Base-by-base conservation (phyloP, 2,888 invertebrate species). In the Melieria crassipennis region DNA sequence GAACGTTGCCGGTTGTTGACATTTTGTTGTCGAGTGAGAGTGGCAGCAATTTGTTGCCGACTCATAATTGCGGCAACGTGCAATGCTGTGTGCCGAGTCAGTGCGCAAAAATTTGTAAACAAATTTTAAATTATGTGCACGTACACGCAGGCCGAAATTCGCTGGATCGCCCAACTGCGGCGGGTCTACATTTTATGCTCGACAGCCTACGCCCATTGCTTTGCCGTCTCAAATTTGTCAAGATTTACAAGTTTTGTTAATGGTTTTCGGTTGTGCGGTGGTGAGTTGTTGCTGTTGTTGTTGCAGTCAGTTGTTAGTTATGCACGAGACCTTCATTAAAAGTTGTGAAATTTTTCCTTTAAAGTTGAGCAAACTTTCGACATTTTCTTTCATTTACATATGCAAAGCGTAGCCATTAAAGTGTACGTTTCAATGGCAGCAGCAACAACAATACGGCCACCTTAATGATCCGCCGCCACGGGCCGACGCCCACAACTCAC, bases 71-170 rank as follows among this genome's bases (percentile, higher is more conserved):
- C 13, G 6, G 52, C 13, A 7, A 7, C 5, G 10, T 52, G 52
- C 6, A 52, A 52, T 4, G 52, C 11, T 30, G 30, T 30, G 30
- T 30, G 30, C 30, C 30, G 30, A 30, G 30, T 30, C 30, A 30
- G 30, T 30, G 30, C 10, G 52, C n/a, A n/a, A 7, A 5, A 52
- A 7, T n/a, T 52, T 52, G n/a, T 7, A 52, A 52, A 52, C 9
- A 7, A 52, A 52, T 52, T 52, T 58, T 56, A 57, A 13, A 60
- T 67, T 67, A 58, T 58, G 67, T 30, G 58, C 67, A 67, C 67
- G 67, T 67, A 43, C 50, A n/a, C 16, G 48, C n/a, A 43, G 42
- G 11, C n/a, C n/a, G 10, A 65, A 65, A 65, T 7, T 65, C 52
- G 64, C 30, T 13, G 50, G n/a, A 64, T 45, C 11, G n/a, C 52